These are phyloP conservation scores for Cremastinae sp. DNA, from an alignment of 2,888 invertebrate species.

Conservation along the genomic window DNA sequence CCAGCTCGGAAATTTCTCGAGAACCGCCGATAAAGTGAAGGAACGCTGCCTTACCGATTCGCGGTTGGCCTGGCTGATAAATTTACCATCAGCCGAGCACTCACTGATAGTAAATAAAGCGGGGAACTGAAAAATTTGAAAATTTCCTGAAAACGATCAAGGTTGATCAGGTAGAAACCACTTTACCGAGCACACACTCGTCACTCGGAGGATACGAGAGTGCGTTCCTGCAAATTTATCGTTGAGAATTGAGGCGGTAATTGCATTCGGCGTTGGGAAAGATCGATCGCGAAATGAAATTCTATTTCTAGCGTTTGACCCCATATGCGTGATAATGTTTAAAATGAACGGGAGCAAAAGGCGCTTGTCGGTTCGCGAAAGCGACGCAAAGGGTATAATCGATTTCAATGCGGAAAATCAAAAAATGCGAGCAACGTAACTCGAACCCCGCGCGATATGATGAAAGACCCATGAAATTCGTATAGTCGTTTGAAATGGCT, in stretches of 20 bases:
- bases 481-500: too few species aligned
- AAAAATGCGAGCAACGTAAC: conserved; percentile 1
- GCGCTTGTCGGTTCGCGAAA: conserved; percentile 23
- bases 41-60: too few species aligned
- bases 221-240: conserved; percentile 24
- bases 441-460: background rate
- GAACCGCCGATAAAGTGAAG: too few species aligned
- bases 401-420: conserved; percentile 19
- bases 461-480: background rate
- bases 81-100: too few species aligned
- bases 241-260: background rate
- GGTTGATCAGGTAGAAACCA: too few species aligned
- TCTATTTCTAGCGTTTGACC: conserved; percentile 34
- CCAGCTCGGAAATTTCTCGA: too few species aligned
- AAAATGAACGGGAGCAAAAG: conserved; percentile 7
- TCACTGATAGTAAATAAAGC: too few species aligned
- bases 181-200: background rate
- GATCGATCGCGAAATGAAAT: conserved; percentile 43
- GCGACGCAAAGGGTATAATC: conserved; percentile 13
- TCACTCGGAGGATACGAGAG: background rate
- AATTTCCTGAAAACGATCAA: too few species aligned
- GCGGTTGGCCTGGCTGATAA: too few species aligned
- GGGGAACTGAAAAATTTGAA: too few species aligned
- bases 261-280: conserved; percentile 6
- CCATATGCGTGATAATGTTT: background rate